Evolutionary conservation across 1,140 invertebrate genomes (phyloP), one percentile per base, ranked within the genome.

Genomic region (Philotrypesis tridentata): DNA sequence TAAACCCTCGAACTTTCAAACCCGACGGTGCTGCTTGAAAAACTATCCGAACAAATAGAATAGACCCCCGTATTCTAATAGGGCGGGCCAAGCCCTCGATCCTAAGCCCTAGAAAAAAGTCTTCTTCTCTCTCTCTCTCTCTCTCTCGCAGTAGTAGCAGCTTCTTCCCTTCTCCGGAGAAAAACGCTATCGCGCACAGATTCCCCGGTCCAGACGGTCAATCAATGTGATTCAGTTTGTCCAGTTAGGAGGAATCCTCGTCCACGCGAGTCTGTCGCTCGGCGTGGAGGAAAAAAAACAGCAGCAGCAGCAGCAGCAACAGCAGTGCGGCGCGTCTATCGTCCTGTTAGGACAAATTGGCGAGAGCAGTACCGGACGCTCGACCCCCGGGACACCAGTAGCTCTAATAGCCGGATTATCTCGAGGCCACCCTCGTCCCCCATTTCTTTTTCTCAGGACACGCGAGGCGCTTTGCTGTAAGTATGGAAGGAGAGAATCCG

Each of bases 331-430:
- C n/a, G 83, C 79, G 85, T 84, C 83, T 86, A 81, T 80, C 79
- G 90, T 71, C 84, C 89, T 90, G 88, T 90, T 90, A 91, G 85
- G 89, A 92, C 91, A 92, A 92, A 92, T 92, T 92, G 91, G 33
- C 68, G 60, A 31, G 25, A 8, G 87, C 85, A 84, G 84, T 83
- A 84, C 76, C 84, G 83, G 4, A 17, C 29, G 85, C 48, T 82
- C 85, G 81, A 84, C 86, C 85, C 84, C 84, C 84, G 84, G 82
- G 65, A 74, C 27, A 87, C 89, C 89, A 88, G 89, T 90, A 89
- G 87, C 89, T 90, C 91, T 91, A 91, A 91, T 91, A 91, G 91
- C 89, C 86, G 87, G 90, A 91, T 92, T 92, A 92, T 91, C 90
- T 88, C 83, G 40, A 61, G 77, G 77, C 72, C 71, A 65, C 48